These are phyloP conservation scores for Cyanoramphus novaezelandiae DNA, from an alignment of 2,113 vertebrate species.

Conservation along the genomic window DNA sequence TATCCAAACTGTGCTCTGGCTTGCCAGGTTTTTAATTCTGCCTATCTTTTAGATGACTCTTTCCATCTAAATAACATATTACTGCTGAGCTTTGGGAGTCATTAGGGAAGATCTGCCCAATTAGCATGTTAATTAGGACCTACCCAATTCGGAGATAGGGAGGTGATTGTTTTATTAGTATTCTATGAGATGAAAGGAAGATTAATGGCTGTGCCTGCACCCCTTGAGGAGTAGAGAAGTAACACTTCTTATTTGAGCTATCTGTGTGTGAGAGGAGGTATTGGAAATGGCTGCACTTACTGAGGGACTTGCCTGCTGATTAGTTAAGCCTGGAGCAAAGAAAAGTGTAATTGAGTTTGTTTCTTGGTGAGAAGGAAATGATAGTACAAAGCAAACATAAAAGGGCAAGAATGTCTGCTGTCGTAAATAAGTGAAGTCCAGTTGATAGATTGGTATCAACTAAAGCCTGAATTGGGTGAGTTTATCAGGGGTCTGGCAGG, in stretches of 20 bases:
- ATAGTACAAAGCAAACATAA: not conserved
- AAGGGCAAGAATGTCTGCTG: not conserved
- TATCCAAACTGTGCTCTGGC: not conserved
- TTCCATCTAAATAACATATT: slow-evolving; percentile 59
- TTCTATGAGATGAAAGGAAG: slow-evolving; percentile 57
- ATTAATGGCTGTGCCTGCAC: slow-evolving; percentile 48
- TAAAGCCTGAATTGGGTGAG: accelerated
- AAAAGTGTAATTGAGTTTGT: slow-evolving; percentile 48
- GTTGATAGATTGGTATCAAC: accelerated
- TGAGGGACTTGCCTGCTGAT: slow-evolving; percentile 19
- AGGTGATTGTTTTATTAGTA: slow-evolving; percentile 58
- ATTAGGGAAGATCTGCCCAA: slow-evolving; percentile 62
- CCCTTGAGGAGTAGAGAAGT: slow-evolving; percentile 19
- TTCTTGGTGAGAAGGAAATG: slow-evolving; percentile 36
- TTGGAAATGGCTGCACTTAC: slow-evolving; percentile 12
- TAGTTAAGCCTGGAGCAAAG: not conserved
- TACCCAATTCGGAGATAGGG: slow-evolving; percentile 19
- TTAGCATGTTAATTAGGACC: slow-evolving; percentile 68
- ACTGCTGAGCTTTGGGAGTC: slow-evolving; percentile 53
- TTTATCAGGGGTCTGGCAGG: not conserved
- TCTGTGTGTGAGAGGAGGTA: not conserved
- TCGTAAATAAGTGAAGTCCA: not conserved
- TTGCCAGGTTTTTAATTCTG: slow-evolving; percentile 4
- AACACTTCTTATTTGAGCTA: slow-evolving; percentile 8
- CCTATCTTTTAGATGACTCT: slow-evolving; percentile 40